Evolutionary conservation across 2,888 invertebrate species (phyloP).

Genomic region (Limnephilus marmoratus): DNA sequence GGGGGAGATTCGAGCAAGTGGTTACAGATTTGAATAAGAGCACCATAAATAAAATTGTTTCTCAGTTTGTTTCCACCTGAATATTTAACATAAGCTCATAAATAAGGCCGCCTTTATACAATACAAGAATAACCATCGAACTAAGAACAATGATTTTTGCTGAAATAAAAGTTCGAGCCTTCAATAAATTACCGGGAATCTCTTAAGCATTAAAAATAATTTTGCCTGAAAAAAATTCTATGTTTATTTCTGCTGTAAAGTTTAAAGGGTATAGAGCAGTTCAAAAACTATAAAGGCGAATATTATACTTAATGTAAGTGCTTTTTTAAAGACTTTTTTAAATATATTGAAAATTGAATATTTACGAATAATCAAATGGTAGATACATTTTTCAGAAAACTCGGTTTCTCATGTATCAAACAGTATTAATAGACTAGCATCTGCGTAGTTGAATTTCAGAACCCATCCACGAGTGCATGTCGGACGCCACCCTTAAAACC

Average conservation of each 20-base stretch:
- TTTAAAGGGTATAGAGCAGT: neutral
- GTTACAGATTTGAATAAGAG: neutral
- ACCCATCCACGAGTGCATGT: no score
- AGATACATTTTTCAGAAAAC: no score
- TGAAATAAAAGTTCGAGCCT: neutral
- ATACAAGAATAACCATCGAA: neutral
- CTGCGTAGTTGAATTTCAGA: no score
- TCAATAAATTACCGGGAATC: neutral
- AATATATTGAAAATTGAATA: no score
- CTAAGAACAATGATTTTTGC: neutral
- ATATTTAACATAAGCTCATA: neutral
- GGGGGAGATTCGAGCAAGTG: neutral
- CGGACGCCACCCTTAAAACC: no score
- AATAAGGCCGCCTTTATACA: neutral
- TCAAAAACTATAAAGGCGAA: neutral
- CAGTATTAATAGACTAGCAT: no score
- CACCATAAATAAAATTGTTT: constrained; percentile 8
- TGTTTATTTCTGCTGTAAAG: neutral
- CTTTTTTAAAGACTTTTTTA: neutral
- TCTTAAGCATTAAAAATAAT: neutral
- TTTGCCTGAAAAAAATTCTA: neutral
- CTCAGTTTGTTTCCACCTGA: neutral
- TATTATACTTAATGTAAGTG: neutral
- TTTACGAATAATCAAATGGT: no score
- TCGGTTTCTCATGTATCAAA: no score